These are phyloP conservation scores for Sycobia sp. DNA, from an alignment of 1,140 invertebrate genomes.

Conservation along the genomic window DNA sequence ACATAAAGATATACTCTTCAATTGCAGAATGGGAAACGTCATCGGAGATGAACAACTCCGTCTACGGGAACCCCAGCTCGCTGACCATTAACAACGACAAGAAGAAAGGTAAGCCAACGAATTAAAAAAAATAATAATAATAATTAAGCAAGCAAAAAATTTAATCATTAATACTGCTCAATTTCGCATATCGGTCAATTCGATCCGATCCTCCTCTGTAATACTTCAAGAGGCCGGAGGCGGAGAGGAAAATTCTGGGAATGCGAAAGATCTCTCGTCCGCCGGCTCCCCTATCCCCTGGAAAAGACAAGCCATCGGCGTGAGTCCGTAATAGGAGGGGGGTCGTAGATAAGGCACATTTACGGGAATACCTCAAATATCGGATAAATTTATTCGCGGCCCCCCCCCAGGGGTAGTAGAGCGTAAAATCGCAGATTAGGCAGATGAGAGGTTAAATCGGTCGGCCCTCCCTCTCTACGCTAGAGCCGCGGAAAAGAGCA, in stretches of 20 bases:
- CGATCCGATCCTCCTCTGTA: too few species aligned
- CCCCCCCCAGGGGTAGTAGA: not conserved
- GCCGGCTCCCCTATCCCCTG: too few species aligned
- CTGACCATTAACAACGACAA: constrained; percentile 66
- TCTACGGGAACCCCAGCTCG: constrained; percentile 67
- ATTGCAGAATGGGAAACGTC: constrained; percentile 56
- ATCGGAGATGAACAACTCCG: constrained; percentile 65
- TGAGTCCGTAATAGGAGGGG: too few species aligned
- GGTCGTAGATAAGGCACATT: not conserved
- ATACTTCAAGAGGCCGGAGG: too few species aligned
- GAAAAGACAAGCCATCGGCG: too few species aligned
- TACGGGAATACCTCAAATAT: not conserved
- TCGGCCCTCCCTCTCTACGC: not conserved
- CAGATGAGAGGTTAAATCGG: constrained; percentile 9
- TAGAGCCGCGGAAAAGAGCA: not conserved
- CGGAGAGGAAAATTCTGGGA: too few species aligned
- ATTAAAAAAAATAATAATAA: not conserved
- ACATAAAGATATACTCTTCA: too few species aligned
- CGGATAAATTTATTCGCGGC: constrained; percentile 4
- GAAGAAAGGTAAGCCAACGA: constrained; percentile 45
- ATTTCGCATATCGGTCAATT: too few species aligned
- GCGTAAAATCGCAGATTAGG: constrained; percentile 23
- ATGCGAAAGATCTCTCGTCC: too few species aligned
- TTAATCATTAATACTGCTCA: too few species aligned
- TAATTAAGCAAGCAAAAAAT: not conserved